Base-by-base conservation (phyloP, 1,140 invertebrate species). In the Metaphire vulgaris region DNA sequence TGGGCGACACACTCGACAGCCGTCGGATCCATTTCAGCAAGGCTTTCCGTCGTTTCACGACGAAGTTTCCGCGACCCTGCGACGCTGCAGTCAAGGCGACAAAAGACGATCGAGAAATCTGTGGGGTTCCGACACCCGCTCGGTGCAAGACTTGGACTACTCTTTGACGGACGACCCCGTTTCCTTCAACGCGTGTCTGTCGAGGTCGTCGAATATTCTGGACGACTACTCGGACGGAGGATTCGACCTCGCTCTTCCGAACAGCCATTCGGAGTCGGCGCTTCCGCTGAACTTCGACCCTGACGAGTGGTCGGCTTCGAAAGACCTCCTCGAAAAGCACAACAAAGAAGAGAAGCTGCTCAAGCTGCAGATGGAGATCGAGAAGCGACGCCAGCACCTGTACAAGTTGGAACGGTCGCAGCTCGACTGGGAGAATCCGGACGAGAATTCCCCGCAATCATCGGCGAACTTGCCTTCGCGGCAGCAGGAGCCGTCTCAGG, bases 291-390 rank as follows among this genome's bases (percentile, higher is more conserved):
- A 67, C n/a, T 31, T 29, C n/a, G 41, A 30, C 26, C 1, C 28
- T 15, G 32, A 32, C 32, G 71, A 65, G 88, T 88, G 1, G 89
- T 88, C 0, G 88, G 89, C 77, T 86, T 86, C 71, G 1, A 56
- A 26, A 21, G 32, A 33, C 28, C 28, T 73, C 56, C 31, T 26
- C 16, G 88, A 88, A 73, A 87, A 87, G 34, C 84, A 85, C 72
- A 87, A 67, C 41, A 78, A 78, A 69, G 72, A 78, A 31, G 66
- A 70, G 41, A 69, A 71, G 30, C 67, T 77, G 68, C 34, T 69
- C 29, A 78, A 88, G 78, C 88, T 91, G 67, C 90, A 90, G 81
- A 89, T 88, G 16, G 90, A 91, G 83, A 91, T 91, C 74, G 89
- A 90, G 2, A 85, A 89, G 41, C 81, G 90, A 34, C 33, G 41